These are phyloP conservation scores for Rhodophaea formosa DNA, from an alignment of 2,888 invertebrate genomes.

Conservation along the genomic window DNA sequence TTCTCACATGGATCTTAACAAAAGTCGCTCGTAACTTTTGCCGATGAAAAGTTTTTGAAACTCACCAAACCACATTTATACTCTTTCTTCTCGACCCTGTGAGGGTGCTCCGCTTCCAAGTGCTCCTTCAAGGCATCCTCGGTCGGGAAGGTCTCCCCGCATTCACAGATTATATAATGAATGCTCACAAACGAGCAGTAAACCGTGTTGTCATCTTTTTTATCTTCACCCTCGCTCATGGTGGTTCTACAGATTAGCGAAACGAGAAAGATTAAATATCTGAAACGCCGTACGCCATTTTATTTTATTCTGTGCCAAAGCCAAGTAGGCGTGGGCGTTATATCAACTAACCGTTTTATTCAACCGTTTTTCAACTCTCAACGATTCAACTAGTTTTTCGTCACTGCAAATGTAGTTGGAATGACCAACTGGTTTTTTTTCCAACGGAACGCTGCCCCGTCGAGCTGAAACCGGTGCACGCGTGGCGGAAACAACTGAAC, in stretches of 20 bases:
- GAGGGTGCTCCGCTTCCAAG: constrained; percentile 36
- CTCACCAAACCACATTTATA: constrained; percentile 50
- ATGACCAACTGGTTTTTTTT: too few relatives aligned
- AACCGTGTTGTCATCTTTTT: constrained; percentile 19
- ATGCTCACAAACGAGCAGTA: constrained; percentile 25
- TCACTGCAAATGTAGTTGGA: too few relatives aligned
- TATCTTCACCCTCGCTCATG: constrained; percentile 21
- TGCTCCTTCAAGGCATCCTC: constrained; percentile 45
- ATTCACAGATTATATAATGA: constrained; percentile 35
- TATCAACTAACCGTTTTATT: too few relatives aligned
- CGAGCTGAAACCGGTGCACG: too few relatives aligned
- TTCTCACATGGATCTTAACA: neutral
- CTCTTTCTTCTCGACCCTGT: constrained; percentile 25
- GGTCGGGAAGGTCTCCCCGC: constrained; percentile 44
- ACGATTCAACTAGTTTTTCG: too few relatives aligned
- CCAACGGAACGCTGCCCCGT: too few relatives aligned
- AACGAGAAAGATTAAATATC: constrained; percentile 2
- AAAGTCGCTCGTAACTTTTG: neutral
- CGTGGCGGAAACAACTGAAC: too few relatives aligned
- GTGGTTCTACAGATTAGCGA: constrained; percentile 21
- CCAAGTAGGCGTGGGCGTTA: too few relatives aligned
- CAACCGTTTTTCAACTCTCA: too few relatives aligned
- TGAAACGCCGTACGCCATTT: constrained; percentile 22
- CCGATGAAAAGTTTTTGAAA: constrained; percentile 1
- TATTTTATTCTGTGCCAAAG: constrained; percentile 25